phyloP scores from a whole-genome alignment of 2,888 invertebrate genomes.

The Aspidiotus rigidus region DNA sequence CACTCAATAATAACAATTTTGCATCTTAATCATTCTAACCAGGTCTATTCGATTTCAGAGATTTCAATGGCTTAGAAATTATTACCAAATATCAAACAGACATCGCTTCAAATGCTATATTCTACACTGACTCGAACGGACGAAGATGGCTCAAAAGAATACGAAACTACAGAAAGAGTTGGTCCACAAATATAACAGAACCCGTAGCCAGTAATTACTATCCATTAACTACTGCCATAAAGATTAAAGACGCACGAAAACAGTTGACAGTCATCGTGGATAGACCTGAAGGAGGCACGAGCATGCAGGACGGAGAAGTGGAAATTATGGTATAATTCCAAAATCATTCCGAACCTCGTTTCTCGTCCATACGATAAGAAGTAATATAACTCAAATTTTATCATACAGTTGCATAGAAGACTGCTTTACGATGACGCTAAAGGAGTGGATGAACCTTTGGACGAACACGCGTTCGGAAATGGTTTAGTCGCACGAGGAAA shows the following conservation, averaged over 20 bases:
- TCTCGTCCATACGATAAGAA: too few relatives aligned
- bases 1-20: not conserved
- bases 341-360: too few relatives aligned
- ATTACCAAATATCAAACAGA: constrained; percentile 56
- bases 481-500: constrained; percentile 52
- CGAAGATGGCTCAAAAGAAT: constrained; percentile 57
- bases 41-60: constrained; percentile 35
- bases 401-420: constrained; percentile 55
- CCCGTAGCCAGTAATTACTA: constrained; percentile 62
- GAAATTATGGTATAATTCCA: constrained; percentile 53
- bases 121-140: constrained; percentile 72
- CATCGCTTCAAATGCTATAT: constrained; percentile 49
- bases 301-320: constrained; percentile 52
- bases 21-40: not conserved
- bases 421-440: constrained; percentile 59
- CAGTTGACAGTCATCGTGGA: constrained; percentile 52
- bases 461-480: constrained; percentile 52
- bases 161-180: constrained; percentile 52
- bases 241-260: constrained; percentile 46
- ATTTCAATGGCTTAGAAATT: constrained; percentile 57
- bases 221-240: constrained; percentile 60
- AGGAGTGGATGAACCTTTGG: constrained; percentile 61
- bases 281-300: constrained; percentile 54
- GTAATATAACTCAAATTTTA: not conserved
- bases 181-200: constrained; percentile 48